Base-by-base conservation (phyloP, 2,797 vertebrate genomes). In the Lepus townsendii region DNA sequence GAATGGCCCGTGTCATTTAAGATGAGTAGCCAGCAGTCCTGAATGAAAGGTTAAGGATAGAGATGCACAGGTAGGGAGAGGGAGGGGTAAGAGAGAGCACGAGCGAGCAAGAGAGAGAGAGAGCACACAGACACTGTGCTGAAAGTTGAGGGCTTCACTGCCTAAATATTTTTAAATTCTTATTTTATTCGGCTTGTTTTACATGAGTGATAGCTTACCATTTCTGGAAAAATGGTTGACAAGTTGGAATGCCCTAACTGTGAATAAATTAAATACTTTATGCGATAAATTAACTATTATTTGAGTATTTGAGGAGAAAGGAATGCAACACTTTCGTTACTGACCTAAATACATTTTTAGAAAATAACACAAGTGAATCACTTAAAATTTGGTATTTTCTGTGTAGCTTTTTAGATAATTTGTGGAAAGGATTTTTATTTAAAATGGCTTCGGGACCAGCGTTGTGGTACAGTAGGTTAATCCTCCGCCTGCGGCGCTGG, bases 1-100 rank as follows among this genome's bases (percentile, higher is more conserved):
- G 35, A 95, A 79, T 97, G 32, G 22, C 27, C 52, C 38, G 96
- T 95, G 69, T 52, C 42, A 89, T 95, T 89, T 80, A 85, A 82
- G 86, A 95, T 88, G 66, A 93, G 77, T 72, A 94, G 94, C 73
- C 22, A 96, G 19, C 12, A 73, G 52, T 89, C 14, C 26, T 88
- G 35, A 87, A 71, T 57, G 17, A 85, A 90, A 95, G 24, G 47
- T 72, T 65, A 42, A 24, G 38, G 38, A 52, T 19, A 76, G 50
- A 84, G 83, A 63, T 65, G 50, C 2, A 35, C 27, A 50, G 30
- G 8, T 7, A 87, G 2, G 35, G 7, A 7, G 60, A 6, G 2
- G 71, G 27, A 84, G 47, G n/a, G 8, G 24, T 3, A 22, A 30
- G 5, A 1, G 8, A 90, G 20, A 24, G 35, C 35, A 24, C 30